These are phyloP conservation scores for Urophycis tenuis DNA, from an alignment of 2,797 vertebrate genomes.

Conservation along the genomic window DNA sequence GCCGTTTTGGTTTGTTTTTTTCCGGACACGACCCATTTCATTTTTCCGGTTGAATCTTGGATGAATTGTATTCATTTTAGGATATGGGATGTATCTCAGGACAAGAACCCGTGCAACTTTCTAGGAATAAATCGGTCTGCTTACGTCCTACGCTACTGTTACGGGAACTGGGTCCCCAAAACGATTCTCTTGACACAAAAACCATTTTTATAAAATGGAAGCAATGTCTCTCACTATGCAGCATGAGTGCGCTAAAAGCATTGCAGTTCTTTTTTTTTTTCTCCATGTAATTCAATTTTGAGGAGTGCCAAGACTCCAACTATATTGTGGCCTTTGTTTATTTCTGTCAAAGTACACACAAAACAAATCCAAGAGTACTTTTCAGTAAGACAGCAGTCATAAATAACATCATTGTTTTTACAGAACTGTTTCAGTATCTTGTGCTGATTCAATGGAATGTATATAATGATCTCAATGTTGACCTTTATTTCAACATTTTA, in stretches of 20 bases:
- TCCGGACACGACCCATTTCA: constrained; percentile 48
- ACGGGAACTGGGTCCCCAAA: constrained; percentile 50
- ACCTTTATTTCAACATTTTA: constrained; percentile 47
- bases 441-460: constrained; percentile 57
- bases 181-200: constrained; percentile 53
- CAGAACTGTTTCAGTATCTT: constrained; percentile 46
- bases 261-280: constrained; percentile 61
- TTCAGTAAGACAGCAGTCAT: constrained; percentile 49
- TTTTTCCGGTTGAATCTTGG: constrained; percentile 50
- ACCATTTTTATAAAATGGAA: constrained; percentile 42
- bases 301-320: constrained; percentile 62
- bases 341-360: constrained; percentile 72
- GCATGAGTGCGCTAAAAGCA: constrained; percentile 26
- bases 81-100: constrained; percentile 60
- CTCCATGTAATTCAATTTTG: constrained; percentile 9
- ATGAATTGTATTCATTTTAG: not conserved
- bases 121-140: constrained; percentile 34
- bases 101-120: constrained; percentile 22
- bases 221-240: not conserved
- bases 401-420: constrained; percentile 51
- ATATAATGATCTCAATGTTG: constrained; percentile 44
- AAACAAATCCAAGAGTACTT: constrained; percentile 44
- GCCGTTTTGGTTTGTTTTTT: constrained; percentile 52
- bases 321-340: constrained; percentile 65
- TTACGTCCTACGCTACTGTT: constrained; percentile 36